Evolutionary conservation across 2,797 vertebrate species (phyloP), one percentile per base, ranked within the genome.

Genomic region (Alca torda): DNA sequence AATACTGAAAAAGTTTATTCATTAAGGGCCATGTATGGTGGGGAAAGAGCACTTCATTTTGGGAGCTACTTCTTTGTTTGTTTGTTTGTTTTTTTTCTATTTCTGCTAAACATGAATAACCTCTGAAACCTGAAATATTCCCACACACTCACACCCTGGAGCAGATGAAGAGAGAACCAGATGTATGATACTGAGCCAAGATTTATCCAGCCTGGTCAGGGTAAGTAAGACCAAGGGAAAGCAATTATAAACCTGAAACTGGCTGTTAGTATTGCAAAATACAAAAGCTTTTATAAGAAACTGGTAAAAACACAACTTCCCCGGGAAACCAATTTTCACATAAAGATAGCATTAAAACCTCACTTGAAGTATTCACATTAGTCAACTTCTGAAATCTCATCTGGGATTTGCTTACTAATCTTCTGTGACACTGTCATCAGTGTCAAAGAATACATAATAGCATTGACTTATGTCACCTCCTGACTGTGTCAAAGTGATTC

Each of bases 81-180:
- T 77, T 96, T 89, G 37, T 69, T 93, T 93, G 65, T 93, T 95
- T 96, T 91, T 93, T 95, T 96, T 91, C 91, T 93, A 20, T 94
- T 93, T 92, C 85, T 93, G 61, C 43, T 86, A 57, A 90, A 78
- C 76, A 90, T 3, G 4, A 96, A 69, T 76, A 93, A 81, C 48
- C 23, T 91, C 87, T 94, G 46, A 63, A 93, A 91, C 35, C 61
- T 73, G 82, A 91, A 86, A 46, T 95, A 94, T 94, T 96, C 90
- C 96, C 87, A 95, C 67, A 95, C 23, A 56, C 54, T 79, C 68
- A 67, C 87, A 92, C 72, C 59, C 80, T 82, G 31, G 37, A 63
- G 18, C 59, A 81, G 70, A 90, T 94, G 74, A 97, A 96, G 87
- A 95, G 85, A 94, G 46, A 96, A 96, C 67, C 95, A 97, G 85